Evolutionary conservation across 2,888 invertebrate genomes (phyloP).

Genomic region (Caradrina clavipalpis): DNA sequence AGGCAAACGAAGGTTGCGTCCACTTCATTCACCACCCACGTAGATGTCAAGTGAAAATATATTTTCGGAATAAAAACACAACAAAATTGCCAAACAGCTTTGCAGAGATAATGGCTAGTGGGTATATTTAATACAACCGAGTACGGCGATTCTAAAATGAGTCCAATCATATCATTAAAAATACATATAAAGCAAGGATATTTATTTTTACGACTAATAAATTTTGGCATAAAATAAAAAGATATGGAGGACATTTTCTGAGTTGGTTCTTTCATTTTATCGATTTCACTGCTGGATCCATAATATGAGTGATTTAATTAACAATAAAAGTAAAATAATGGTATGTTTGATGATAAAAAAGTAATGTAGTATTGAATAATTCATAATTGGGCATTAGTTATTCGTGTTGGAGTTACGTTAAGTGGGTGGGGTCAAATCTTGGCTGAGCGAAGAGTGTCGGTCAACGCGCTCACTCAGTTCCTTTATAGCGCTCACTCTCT

Average conservation of each 20-base stretch:
- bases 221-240: slow-evolving; percentile 81
- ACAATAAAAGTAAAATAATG: slow-evolving; percentile 76
- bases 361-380: slow-evolving; percentile 63
- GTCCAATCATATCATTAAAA: slow-evolving; percentile 81
- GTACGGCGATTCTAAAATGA: slow-evolving; percentile 74
- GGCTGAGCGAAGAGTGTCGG: slow-evolving; percentile 72
- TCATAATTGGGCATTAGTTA: slow-evolving; percentile 54
- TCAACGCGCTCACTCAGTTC: slow-evolving; percentile 80
- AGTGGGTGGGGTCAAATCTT: slow-evolving; percentile 79
- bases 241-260: slow-evolving; percentile 80
- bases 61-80: slow-evolving; percentile 40
- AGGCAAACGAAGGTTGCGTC: slow-evolving; percentile 24
- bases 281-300: slow-evolving; percentile 76
- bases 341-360: slow-evolving; percentile 67
- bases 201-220: slow-evolving; percentile 83
- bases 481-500: slow-evolving; percentile 84
- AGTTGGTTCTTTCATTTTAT: slow-evolving; percentile 80
- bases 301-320: slow-evolving; percentile 79
- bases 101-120: slow-evolving; percentile 40
- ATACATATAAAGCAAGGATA: slow-evolving; percentile 76
- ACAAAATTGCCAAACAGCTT: slow-evolving; percentile 45
- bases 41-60: slow-evolving; percentile 43
- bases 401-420: slow-evolving; percentile 51
- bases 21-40: slow-evolving; percentile 54
- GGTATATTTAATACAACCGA: slow-evolving; percentile 65